Evolutionary conservation across 2,113 vertebrate genomes (phyloP), one percentile per base, ranked within the genome.

Genomic region (Oncorhynchus nerka): DNA sequence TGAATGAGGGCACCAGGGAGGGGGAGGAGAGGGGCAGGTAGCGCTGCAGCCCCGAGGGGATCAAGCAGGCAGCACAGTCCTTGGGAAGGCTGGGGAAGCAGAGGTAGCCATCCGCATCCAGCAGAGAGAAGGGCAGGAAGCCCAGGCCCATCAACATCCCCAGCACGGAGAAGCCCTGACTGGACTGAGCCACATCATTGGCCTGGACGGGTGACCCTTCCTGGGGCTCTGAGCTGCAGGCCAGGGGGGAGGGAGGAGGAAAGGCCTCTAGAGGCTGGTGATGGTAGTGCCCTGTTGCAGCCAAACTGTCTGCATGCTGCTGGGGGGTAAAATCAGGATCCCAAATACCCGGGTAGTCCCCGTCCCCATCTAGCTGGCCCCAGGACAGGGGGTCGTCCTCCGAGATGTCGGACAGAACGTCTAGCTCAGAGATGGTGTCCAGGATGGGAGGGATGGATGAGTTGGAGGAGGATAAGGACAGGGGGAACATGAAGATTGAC

Each of bases 351-450:
- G 85, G 79, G 22, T 85, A 84, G 71, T 85, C 48, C 5, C 51
- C 49, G 12, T 51, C 39, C 39, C 39, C 9, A 45, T 45, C 51
- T 55, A 55, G 51, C 51, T 19, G 51, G 16, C 15, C 51, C 51
- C 51, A 55, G 51, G 51, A 55, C 15, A 55, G 51, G 22, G 88
- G 83, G 76, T 95, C 95, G 55, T 97, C 95, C 89, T 98, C 96
- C 0, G 94, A 98, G 93, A 97, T 95, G 88, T 97, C 96, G 39
- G 97, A 98, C 70, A 97, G 92, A 68, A 93, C 80, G 81, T 97
- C 96, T 2, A 95, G 76, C 91, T 99, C 97, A 0, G 92, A 95
- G 89, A 97, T 92, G 34, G 94, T 92, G 80, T 94, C 86, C 9
- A 96, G 88, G 77, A 92, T 90, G 74, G 91, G 90, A 32, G 92